Evolutionary conservation across 2,888 invertebrate genomes (phyloP).

Genomic region (Drosophila melanosoma): DNA sequence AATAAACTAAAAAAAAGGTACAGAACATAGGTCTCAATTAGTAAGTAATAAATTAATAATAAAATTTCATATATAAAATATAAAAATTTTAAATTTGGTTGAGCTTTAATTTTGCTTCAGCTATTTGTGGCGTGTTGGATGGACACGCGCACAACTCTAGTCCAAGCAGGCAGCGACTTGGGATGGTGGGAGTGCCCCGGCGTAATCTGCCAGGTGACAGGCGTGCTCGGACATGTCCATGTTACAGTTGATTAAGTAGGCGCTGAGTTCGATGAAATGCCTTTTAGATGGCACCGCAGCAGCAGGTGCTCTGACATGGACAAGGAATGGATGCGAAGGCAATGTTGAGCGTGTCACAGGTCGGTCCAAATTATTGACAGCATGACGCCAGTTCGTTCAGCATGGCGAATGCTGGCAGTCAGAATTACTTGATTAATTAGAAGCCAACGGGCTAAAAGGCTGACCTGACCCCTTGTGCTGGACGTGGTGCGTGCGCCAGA

Average conservation of each 20-base stretch:
- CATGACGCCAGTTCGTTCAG: conserved; percentile 40
- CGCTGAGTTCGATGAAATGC: conserved; percentile 79
- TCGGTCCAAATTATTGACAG: conserved; percentile 80
- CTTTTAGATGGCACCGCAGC: conserved; percentile 63
- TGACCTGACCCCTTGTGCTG: conserved; percentile 3
- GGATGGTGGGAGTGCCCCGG: conserved; percentile 5
- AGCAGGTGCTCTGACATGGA: conserved; percentile 32
- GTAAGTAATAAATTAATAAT: not conserved
- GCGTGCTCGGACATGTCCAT: conserved; percentile 72
- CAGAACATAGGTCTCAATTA: not conserved
- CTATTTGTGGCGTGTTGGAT: not conserved
- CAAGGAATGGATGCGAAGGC: conserved; percentile 4
- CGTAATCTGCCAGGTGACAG: conserved; percentile 67
- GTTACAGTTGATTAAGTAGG: conserved; percentile 78
- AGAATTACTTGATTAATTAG: conserved; percentile 71
- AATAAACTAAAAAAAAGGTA: not conserved
- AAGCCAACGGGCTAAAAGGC: conserved; percentile 48
- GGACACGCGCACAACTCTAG: conserved; percentile 6
- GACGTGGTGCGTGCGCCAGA: conserved; percentile 15
- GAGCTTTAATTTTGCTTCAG: not conserved
- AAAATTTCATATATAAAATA: not conserved
- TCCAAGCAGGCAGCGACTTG: conserved; percentile 2
- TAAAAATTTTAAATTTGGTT: not conserved
- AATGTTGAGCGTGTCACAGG: conserved; percentile 44
- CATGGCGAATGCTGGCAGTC: conserved; percentile 23